Evolutionary conservation across 2,113 vertebrate species (phyloP).

Genomic region (Prietella phreatophila): DNA sequence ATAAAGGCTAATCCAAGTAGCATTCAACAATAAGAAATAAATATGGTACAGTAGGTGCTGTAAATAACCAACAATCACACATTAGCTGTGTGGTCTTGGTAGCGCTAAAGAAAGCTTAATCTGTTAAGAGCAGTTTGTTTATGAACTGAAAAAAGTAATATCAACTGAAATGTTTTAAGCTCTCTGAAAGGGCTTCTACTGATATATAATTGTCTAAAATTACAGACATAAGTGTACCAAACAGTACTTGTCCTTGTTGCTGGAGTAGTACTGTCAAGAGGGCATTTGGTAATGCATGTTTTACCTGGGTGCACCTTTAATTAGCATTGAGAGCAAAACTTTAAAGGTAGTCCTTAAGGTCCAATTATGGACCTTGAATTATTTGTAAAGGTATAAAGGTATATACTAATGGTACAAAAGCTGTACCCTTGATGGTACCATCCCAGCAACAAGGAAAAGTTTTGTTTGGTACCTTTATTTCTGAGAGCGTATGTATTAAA

Average conservation of each 20-base stretch:
- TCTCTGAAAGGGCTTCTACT: neutral
- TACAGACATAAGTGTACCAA: neutral
- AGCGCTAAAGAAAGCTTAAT: neutral
- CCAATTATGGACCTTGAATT: neutral
- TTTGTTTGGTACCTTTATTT: neutral
- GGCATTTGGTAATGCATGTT: neutral
- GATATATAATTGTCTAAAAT: neutral
- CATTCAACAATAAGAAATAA: neutral
- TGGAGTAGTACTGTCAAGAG: neutral
- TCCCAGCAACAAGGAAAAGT: neutral
- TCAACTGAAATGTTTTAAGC: too few species aligned
- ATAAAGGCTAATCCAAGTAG: neutral
- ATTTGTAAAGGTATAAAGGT: neutral
- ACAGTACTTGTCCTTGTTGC: neutral
- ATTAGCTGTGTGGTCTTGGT: neutral
- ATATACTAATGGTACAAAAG: neutral
- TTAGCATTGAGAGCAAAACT: neutral
- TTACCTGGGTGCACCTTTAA: neutral
- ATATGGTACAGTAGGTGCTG: neutral
- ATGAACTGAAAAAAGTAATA: neutral
- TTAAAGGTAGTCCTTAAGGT: neutral
- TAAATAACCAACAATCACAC: conserved; percentile 1
- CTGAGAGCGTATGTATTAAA: neutral
- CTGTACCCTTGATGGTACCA: neutral
- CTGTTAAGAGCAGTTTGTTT: neutral